Evolutionary conservation across 1,140 invertebrate genomes (phyloP).

Genomic region (Drosophila obscura): DNA sequence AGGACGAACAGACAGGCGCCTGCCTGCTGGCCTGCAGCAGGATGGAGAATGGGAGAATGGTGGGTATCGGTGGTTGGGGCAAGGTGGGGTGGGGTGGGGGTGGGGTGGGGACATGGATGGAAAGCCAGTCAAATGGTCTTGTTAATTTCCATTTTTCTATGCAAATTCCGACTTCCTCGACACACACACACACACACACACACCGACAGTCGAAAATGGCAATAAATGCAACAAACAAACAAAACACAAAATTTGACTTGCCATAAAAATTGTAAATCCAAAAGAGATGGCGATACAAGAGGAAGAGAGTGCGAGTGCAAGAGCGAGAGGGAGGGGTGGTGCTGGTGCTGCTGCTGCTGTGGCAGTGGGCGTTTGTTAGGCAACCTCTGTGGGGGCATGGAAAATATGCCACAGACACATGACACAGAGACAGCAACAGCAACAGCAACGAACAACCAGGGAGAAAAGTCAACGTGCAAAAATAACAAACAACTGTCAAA

Average conservation of each 20-base stretch:
- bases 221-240: constrained; percentile 56
- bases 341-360: no score
- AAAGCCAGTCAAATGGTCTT: constrained; percentile 80
- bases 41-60: not conserved
- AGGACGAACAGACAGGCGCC: constrained; percentile 50
- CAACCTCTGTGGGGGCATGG: constrained; percentile 63
- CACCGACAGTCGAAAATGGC: constrained; percentile 54
- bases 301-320: constrained; percentile 2
- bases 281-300: constrained; percentile 48
- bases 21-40: not conserved
- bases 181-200: constrained; percentile 50
- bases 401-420: constrained; percentile 76
- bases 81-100: not conserved
- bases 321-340: constrained; percentile 2
- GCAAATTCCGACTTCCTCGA: constrained; percentile 82
- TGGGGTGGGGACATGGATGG: constrained; percentile 36
- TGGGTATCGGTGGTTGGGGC: not conserved
- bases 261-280: constrained; percentile 79
- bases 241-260: constrained; percentile 79
- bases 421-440: constrained; percentile 48
- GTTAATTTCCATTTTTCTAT: constrained; percentile 83
- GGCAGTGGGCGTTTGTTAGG: constrained; percentile 75
- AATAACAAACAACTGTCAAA: constrained; percentile 83
- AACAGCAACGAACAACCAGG: constrained; percentile 23
- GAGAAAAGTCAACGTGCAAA: constrained; percentile 78